Evolutionary conservation across 1,140 invertebrate genomes (phyloP), one percentile per base, ranked within the genome.

Genomic region (Papilio aristodemus): DNA sequence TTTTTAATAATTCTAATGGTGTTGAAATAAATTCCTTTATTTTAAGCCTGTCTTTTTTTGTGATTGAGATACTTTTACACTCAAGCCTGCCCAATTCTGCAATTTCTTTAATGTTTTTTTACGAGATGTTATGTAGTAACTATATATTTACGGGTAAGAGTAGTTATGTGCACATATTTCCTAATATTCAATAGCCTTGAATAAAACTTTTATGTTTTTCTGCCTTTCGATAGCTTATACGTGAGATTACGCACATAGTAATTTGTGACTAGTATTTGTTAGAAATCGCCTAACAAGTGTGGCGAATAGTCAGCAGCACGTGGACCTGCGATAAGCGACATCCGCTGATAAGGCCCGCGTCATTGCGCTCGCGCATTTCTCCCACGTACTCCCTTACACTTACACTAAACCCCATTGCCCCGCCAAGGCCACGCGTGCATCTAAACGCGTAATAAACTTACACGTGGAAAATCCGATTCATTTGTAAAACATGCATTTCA

Each of bases 311-410:
- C 80, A 84, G 68, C 78, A 71, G 78, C 84, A 86, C 84, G 85
- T 85, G 84, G 77, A 73, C 79, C 84, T 85, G 80, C 75, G 86
- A 87, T 89, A 89, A 87, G 77, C 71, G 64, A 72, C 79, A 80
- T 83, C 75, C 80, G 79, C 71, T 82, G 83, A 86, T 84, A 85
- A 60, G 72, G 71, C 71, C 76, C 75, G 68, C 73, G 77, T 79
- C 77, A 74, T 69, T 75, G 78, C 74, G 69, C 70, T 36, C 59
- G 80, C 74, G 74, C 78, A 79, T 79, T 81, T 78, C 75, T 79
- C 67, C 39, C 22, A 11, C 57, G 39, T 50, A 39, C 71, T 68
- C 67, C 41, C 19, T n/a, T n/a, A n/a, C 66, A 10, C 57, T 57
- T 32, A 10, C 60, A 27, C 39, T 36, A 9, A 67, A 58, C 63